A percentile compares a stretch with the other conserved stretches of the same genome.
Evolutionary conservation across 2,797 vertebrate genomes (phyloP).

Genomic region (Adrianichthys oophorus): DNA sequence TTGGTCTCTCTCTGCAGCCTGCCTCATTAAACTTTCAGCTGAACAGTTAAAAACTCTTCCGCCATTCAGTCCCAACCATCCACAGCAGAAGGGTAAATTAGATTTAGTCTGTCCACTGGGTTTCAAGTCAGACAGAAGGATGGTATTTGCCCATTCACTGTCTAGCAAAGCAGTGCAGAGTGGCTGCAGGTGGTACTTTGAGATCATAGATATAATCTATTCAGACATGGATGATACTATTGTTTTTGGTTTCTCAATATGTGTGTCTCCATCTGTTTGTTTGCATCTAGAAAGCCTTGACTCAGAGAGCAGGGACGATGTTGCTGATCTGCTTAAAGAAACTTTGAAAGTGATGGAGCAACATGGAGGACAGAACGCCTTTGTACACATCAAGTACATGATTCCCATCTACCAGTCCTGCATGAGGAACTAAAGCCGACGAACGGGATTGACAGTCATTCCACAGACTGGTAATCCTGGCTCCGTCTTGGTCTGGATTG

Average conservation of each 20-base stretch:
- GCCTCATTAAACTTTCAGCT: conserved; percentile 64
- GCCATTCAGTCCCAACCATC: conserved; percentile 34
- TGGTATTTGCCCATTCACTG: conserved; percentile 38
- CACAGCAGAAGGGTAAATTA: conserved; percentile 40
- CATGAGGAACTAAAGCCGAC: conserved; percentile 23
- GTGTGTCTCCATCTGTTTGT: conserved; percentile 18
- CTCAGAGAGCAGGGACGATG: conserved; percentile 86
- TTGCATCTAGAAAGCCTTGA: conserved; percentile 83
- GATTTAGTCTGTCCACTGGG: conserved; percentile 48
- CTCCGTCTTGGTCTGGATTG: too few species aligned
- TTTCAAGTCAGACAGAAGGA: conserved; percentile 61
- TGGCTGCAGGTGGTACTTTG: conserved; percentile 49
- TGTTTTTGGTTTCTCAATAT: neutral
- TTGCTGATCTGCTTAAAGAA: conserved; percentile 91
- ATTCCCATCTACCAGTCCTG: conserved; percentile 82
- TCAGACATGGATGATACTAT: conserved; percentile 13
- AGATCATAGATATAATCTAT: conserved; percentile 22
- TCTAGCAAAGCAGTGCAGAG: conserved; percentile 13
- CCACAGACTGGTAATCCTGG: too few species aligned
- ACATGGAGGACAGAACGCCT: conserved; percentile 82
- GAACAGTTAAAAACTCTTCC: conserved; percentile 54
- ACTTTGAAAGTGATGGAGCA: conserved; percentile 83
- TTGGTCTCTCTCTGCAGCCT: conserved; percentile 30
- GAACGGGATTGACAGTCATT: too few species aligned
- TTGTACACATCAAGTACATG: conserved; percentile 83